These are phyloP conservation scores for Oceanites oceanicus DNA, from an alignment of 2,113 vertebrate species.

Conservation along the genomic window DNA sequence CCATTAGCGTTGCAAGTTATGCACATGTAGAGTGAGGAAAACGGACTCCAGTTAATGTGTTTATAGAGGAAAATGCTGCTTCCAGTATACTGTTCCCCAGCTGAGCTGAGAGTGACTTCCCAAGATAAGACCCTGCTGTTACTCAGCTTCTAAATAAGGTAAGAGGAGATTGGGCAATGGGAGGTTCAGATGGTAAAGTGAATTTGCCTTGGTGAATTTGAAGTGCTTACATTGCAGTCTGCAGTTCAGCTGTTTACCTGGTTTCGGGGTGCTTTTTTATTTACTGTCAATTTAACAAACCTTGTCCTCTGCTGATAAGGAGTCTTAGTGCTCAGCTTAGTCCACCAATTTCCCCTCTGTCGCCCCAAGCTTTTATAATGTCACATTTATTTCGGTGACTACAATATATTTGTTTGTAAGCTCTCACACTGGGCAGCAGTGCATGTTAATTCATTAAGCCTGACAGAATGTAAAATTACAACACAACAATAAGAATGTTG, in stretches of 20 bases:
- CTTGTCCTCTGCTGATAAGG: slow-evolving; percentile 52
- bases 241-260: neutral
- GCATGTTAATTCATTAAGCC: neutral
- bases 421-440: neutral
- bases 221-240: slow-evolving; percentile 41
- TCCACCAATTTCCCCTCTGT: neutral
- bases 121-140: slow-evolving; percentile 49
- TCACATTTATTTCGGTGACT: neutral
- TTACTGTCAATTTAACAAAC: neutral
- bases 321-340: neutral
- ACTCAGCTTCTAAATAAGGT: neutral
- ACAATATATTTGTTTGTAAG: neutral
- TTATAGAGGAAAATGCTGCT: slow-evolving; percentile 3
- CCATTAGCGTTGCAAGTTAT: neutral
- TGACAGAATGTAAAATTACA: neutral
- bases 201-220: slow-evolving; percentile 43
- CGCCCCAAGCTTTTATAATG: neutral
- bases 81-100: neutral
- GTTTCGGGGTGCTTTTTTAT: neutral
- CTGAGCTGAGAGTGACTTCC: slow-evolving; percentile 21
- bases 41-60: slow-evolving; percentile 9
- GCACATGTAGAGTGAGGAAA: neutral
- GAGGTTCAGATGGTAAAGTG: neutral
- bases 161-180: neutral
- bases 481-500: neutral